Base-by-base conservation (phyloP, 92 coral and sea anemone genomes). In the Umimayanthus chanpuru region DNA sequence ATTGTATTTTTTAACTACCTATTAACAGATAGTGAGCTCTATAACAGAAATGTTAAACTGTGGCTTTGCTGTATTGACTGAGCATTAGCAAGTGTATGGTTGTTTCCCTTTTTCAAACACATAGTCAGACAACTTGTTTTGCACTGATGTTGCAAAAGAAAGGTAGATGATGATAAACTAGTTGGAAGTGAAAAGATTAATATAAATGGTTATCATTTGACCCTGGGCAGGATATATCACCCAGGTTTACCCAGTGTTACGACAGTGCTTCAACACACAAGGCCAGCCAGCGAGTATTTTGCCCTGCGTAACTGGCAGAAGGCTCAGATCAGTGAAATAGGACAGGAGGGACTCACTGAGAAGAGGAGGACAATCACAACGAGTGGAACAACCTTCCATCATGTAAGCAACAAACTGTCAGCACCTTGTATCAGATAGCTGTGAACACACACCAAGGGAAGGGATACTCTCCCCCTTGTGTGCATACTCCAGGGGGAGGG, bases 231-330 rank as follows among this genome's bases (percentile, higher is more conserved):
- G 66, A 50, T 95, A 6, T 96, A 96, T 81, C 85, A 86, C 18
- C 91, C 88, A 49, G 86, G 88, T 56, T 90, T 44, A 21, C 92
- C 92, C 25, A 95, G 96, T 88, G 98, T 95, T 29, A 95, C 99
- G 72, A 92, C 99, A 44, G 91, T 97, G 14, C 82, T 97, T 65
- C 85, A 89, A 36, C 90, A 92, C 70, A 97, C 99, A 20, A 93
- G 93, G 44, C 96, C 99, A 68, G 80, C 92, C 21, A 92, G 86
- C 75, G 95, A 97, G 61, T 77, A 88, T 56, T 97, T 92, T 90
- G 97, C 98, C 23, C 89, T 97, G 88, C 91, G 82, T 58, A 94
- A 93, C 86, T 97, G 99, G 99, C 85, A 76, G 56, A 91, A 93
- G 80, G 80, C 94, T 40, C 94, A 92, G 83, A 95, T 94, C 7